Conservation (phyloP, 2,113 vertebrate genomes). For the Crotalus viridis region DNA sequence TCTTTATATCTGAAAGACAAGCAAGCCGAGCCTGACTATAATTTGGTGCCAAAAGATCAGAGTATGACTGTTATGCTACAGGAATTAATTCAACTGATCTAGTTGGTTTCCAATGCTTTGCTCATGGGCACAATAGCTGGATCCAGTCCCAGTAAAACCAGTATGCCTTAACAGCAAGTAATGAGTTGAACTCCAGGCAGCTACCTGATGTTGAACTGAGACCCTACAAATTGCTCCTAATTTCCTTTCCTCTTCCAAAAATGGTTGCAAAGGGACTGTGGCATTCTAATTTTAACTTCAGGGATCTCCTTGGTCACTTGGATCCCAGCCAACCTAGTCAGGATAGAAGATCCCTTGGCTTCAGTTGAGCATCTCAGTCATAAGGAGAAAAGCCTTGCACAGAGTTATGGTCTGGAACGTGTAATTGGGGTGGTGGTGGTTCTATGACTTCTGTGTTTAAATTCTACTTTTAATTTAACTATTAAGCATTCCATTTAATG, state of each 20-base stretch:
- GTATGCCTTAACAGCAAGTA: neutral
- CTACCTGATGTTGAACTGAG: neutral
- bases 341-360: neutral
- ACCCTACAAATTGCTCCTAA: neutral
- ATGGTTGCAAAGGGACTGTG: neutral
- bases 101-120: neutral
- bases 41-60: neutral
- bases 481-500: neutral
- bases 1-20: neutral
- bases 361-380: neutral
- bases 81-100: neutral
- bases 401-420: neutral
- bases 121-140: neutral
- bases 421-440: neutral
- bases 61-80: neutral
- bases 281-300: neutral
- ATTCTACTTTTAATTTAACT: slow-evolving; percentile 22
- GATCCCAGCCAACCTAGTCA: neutral
- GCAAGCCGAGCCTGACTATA: neutral
- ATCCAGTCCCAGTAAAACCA: neutral
- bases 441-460: neutral
- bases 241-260: neutral
- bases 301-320: neutral
- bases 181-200: neutral
- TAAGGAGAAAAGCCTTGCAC: neutral